phyloP scores from a whole-genome alignment of 2,888 invertebrate genomes.

The Nymphalis urticae region DNA sequence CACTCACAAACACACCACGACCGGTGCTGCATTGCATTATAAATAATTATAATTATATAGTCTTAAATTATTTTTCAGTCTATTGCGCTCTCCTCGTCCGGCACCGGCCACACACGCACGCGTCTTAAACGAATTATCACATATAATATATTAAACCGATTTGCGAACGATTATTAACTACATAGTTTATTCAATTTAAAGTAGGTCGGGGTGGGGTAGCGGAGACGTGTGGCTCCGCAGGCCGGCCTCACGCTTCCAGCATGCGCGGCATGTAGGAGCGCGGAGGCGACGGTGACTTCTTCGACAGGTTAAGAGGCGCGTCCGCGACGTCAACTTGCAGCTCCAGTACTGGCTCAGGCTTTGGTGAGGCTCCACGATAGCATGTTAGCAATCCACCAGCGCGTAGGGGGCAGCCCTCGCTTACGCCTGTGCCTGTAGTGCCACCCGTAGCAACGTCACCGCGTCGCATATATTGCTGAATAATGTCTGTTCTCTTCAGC shows the following conservation, averaged over 20 bases:
- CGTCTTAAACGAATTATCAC: conserved; percentile 84
- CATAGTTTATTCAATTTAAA: conserved; percentile 75
- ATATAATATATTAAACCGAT: conserved; percentile 86
- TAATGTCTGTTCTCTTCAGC: conserved; percentile 94
- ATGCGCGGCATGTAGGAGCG: conserved; percentile 84
- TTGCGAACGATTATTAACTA: conserved; percentile 80
- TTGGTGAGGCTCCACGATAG: conserved; percentile 74
- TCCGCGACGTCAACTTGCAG: conserved; percentile 91
- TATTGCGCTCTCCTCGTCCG: conserved; percentile 81
- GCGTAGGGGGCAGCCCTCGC: conserved; percentile 71
- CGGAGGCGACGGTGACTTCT: conserved; percentile 86
- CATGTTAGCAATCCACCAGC: conserved; percentile 60
- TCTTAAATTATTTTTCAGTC: conserved; percentile 83
- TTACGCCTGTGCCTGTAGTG: conserved; percentile 76
- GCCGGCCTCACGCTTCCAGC: conserved; percentile 84
- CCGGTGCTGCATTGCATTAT: conserved; percentile 84
- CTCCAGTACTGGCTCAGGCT: conserved; percentile 71
- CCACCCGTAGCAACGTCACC: conserved; percentile 79
- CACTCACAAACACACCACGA: conserved; percentile 84
- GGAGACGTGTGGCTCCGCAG: conserved; percentile 77
- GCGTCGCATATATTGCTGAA: conserved; percentile 95
- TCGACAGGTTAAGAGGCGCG: conserved; percentile 94
- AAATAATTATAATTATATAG: conserved; percentile 83
- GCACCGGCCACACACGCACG: conserved; percentile 80
- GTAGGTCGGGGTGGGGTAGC: conserved; percentile 80